Base-by-base conservation (phyloP, 1,140 invertebrate species). In the Panagrolaimus sp. region DNA sequence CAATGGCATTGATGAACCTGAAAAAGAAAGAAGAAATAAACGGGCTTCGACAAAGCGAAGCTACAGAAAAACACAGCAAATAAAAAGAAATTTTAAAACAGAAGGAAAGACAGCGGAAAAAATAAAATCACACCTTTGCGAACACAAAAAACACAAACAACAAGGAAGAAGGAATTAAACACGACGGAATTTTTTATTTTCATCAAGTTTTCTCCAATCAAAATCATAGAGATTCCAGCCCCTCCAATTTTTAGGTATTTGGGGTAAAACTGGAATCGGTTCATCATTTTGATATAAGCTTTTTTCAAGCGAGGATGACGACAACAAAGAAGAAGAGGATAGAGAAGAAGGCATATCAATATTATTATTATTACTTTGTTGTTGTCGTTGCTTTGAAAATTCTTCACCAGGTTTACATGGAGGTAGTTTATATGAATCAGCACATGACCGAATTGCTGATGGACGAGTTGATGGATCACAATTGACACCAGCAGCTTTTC, bases 401-500 rank as follows among this genome's bases (percentile, higher is more conserved):
- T n/a, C 38, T 51, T 44, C 20, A 20, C 23, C 47, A 20, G 38
- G 9, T n/a, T 46, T 14, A 7, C 16, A 14, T 44, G 75, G 77
- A 45, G 47, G 46, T 11, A 48, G 61, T 43, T 76, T 20, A 45
- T 65, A 45, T 11, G 43, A 27, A 11, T 57, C 63, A n/a, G 66
- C 25, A 66, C 74, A 76, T 9, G 72, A 63, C 2, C 68, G 61
- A 45, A 76, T 78, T n/a, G 74, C 65, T 47, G 65, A 20, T 42
- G 74, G 74, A 14, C 76, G 67, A 23, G 45, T 42, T 14, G 45
- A 62, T 5, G 65, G 75, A 42, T 78, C 73, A 64, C 74, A 76
- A 45, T 74, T 69, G 8, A 23, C 48, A 11, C 75, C 75, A 9
- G 75, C 75, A 8, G 75, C 62, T 57, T 77, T 77, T 31, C 70